Evolutionary conservation across 2,113 vertebrate species (phyloP), one percentile per base, ranked within the genome.

Genomic region (Ondatra zibethicus): DNA sequence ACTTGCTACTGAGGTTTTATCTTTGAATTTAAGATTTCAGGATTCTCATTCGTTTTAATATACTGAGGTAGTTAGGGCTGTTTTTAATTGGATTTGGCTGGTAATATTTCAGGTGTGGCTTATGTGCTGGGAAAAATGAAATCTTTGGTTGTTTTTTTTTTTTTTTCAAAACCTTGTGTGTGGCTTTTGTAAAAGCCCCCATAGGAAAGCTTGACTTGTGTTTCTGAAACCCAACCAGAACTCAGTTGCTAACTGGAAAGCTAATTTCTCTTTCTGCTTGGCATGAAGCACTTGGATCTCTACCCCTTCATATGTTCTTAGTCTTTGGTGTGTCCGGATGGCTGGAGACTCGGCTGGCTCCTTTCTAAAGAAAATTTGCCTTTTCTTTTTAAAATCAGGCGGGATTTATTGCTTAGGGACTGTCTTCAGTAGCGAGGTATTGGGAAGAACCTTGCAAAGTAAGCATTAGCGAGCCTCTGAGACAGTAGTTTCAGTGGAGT

Each of bases 71-170:
- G 65, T 93, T 23, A 23, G 66, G 16, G n/a, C 87, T 91, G 11
- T 66, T 93, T 96, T 95, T 89, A 31, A 91, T 94, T 95, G 89
- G 73, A 72, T 80, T 95, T 80, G 13, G 25, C 21, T 86, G 27
- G n/a, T 91, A 68, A 50, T 77, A 78, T 93, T 81, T 25, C 47
- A 88, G 73, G 19, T 23, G 12, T 68, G 33, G 11, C 21, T 94
- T 78, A 76, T 89, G 42, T 23, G n/a, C 19, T 17, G 0, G 81
- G 55, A 88, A 39, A 72, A 92, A 88, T 58, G 97, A 96, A 91
- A 61, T 93, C 45, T 73, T 0, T 70, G 81, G 88, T 66, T n/a
- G 81, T 92, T 10, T 0, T 72, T 21, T 21, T 92, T 93, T 90
- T 5, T 0, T 92, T 90, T 93, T 92, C 58, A 80, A 85, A 95